These are phyloP conservation scores for Gymnothorax javanicus DNA, from an alignment of 2,797 vertebrate species.

Conservation along the genomic window DNA sequence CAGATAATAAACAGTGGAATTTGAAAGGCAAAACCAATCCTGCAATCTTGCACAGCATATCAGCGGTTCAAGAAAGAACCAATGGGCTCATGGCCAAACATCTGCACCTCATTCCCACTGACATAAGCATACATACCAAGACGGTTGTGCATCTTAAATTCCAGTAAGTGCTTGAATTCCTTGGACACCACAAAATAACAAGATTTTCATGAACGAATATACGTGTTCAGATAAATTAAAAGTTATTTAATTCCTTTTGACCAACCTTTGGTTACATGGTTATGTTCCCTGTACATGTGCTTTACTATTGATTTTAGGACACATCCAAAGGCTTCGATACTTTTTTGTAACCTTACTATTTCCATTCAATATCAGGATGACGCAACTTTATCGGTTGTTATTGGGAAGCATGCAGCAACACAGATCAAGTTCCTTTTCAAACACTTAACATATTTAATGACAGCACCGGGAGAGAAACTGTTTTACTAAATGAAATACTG, in stretches of 20 bases:
- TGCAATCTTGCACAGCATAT: background rate
- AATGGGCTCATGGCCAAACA: background rate
- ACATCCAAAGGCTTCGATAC: background rate
- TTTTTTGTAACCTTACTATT: background rate
- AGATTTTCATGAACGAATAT: background rate
- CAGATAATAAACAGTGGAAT: background rate
- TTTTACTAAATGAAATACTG: slow-evolving; percentile 14
- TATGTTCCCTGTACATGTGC: background rate
- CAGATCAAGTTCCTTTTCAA: background rate
- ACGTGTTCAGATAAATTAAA: background rate
- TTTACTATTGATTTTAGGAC: background rate
- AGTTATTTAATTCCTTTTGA: background rate
- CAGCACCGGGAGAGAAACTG: background rate
- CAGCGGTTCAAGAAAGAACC: background rate
- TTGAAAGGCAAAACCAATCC: background rate
- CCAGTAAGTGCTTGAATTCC: slow-evolving; percentile 24
- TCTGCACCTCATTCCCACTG: slow-evolving; percentile 16
- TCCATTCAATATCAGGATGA: background rate
- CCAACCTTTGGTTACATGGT: background rate
- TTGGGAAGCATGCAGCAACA: background rate
- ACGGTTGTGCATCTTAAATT: slow-evolving; percentile 18
- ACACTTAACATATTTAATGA: background rate
- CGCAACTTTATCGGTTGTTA: background rate
- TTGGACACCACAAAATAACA: background rate
- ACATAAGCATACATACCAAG: slow-evolving; percentile 22